Conservation (phyloP, 2,797 vertebrate genomes). For the Carapus acus region DNA sequence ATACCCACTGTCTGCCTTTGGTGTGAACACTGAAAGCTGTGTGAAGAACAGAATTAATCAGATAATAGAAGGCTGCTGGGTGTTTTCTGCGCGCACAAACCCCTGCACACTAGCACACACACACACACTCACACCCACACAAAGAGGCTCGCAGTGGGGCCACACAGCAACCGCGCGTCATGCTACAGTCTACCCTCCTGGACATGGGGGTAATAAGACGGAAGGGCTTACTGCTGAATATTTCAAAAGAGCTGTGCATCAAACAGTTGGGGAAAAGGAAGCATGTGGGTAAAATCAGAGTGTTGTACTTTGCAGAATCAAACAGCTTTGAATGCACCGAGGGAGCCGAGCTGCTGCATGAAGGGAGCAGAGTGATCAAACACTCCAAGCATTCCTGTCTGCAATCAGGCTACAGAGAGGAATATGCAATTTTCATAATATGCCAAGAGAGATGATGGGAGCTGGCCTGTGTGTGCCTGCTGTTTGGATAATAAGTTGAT, state of each 20-base stretch:
- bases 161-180: slow-evolving; percentile 20
- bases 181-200: slow-evolving; percentile 26
- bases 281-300: slow-evolving; percentile 5
- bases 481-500: slow-evolving; percentile 15
- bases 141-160: no score
- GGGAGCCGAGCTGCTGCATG: slow-evolving; percentile 31
- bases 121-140: no score
- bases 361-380: slow-evolving; percentile 39
- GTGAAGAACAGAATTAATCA: slow-evolving; percentile 55
- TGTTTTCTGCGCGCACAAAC: slow-evolving; percentile 18
- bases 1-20: slow-evolving; percentile 16
- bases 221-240: slow-evolving; percentile 50
- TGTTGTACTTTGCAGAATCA: slow-evolving; percentile 43
- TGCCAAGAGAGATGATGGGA: slow-evolving; percentile 18
- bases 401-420: slow-evolving; percentile 23
- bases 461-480: slow-evolving; percentile 5
- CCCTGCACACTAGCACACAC: no score
- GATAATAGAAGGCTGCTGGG: slow-evolving; percentile 37
- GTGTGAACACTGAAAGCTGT: slow-evolving; percentile 28
- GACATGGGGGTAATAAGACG: slow-evolving; percentile 57
- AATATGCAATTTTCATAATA: slow-evolving; percentile 9
- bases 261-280: slow-evolving; percentile 38
- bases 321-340: slow-evolving; percentile 28
- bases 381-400: slow-evolving; percentile 16
- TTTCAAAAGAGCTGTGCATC: slow-evolving; percentile 56